Percentiles rank a stretch among this genome's conserved stretches.
Evolutionary conservation across 92 coral and sea anemone species (phyloP).

Genomic region (Phenganax marumi): DNA sequence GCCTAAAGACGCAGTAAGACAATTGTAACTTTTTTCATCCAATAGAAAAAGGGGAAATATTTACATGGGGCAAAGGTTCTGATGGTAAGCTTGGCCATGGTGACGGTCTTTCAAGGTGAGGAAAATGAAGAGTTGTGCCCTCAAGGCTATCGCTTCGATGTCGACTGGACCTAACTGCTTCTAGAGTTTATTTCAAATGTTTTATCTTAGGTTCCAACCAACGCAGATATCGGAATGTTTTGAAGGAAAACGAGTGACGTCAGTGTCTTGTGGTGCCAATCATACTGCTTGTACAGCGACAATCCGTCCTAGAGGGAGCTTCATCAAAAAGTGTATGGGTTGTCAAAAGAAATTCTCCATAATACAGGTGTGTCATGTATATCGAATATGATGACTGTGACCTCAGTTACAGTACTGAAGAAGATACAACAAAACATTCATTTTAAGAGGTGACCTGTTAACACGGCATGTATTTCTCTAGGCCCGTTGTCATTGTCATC

Average conservation of each 20-base stretch:
- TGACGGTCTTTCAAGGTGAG: constrained; percentile 69
- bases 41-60: constrained; percentile 79
- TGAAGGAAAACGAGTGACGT: constrained; percentile 81
- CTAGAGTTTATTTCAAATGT: background rate
- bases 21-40: constrained; percentile 9
- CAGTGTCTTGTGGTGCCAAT: constrained; percentile 73
- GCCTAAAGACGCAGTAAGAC: no score
- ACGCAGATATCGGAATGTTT: constrained; percentile 63
- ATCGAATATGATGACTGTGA: background rate
- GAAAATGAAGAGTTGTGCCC: background rate
- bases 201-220: constrained; percentile 20
- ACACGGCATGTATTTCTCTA: background rate
- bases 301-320: constrained; percentile 34
- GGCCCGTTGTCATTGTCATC: constrained; percentile 85
- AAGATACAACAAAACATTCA: no score
- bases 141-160: background rate
- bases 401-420: background rate
- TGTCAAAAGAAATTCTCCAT: constrained; percentile 82
- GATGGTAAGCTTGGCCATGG: constrained; percentile 93
- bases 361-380: constrained; percentile 68
- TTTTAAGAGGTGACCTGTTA: no score
- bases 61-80: constrained; percentile 89
- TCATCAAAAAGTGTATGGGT: constrained; percentile 89
- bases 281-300: constrained; percentile 80
- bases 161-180: no score